Conservation (phyloP, 2,888 invertebrate genomes). For the Caenorhabditis macrosperma region DNA sequence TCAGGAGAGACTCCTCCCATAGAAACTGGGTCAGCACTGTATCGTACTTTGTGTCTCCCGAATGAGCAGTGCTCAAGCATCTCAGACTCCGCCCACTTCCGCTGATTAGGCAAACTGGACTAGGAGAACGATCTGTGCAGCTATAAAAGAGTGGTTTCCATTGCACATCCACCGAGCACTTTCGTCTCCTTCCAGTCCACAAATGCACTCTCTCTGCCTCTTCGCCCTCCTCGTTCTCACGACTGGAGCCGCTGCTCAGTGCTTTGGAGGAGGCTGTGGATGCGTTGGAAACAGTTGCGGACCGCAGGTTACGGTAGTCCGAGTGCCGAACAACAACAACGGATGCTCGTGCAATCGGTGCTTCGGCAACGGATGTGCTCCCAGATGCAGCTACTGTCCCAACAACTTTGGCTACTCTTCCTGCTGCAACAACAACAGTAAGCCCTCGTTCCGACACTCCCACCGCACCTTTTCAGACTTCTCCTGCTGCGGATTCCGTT, state of each 20-base stretch:
- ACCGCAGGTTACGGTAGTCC: constrained; percentile 34
- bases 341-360: constrained; percentile 43
- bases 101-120: constrained; percentile 20
- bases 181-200: not conserved
- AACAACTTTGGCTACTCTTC: constrained; percentile 17
- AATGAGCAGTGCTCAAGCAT: constrained; percentile 9
- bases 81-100: constrained; percentile 31
- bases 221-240: constrained; percentile 34
- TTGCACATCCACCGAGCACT: not conserved
- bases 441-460: too few species aligned
- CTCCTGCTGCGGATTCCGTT: constrained; percentile 48
- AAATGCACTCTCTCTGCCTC: constrained; percentile 30
- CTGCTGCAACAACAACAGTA: constrained; percentile 50
- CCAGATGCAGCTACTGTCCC: constrained; percentile 44
- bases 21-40: constrained; percentile 6
- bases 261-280: constrained; percentile 39
- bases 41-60: constrained; percentile 39
- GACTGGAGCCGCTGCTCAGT: constrained; percentile 40
- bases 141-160: constrained; percentile 30
- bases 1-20: too few species aligned
- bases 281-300: constrained; percentile 38
- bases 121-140: not conserved
- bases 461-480: constrained; percentile 37
- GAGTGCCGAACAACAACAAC: constrained; percentile 37
- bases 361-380: constrained; percentile 35